A percentile compares a stretch with the other conserved stretches of the same genome.
phyloP scores from a whole-genome alignment of 1,140 invertebrate genomes.

The Charaxes varanes region DNA sequence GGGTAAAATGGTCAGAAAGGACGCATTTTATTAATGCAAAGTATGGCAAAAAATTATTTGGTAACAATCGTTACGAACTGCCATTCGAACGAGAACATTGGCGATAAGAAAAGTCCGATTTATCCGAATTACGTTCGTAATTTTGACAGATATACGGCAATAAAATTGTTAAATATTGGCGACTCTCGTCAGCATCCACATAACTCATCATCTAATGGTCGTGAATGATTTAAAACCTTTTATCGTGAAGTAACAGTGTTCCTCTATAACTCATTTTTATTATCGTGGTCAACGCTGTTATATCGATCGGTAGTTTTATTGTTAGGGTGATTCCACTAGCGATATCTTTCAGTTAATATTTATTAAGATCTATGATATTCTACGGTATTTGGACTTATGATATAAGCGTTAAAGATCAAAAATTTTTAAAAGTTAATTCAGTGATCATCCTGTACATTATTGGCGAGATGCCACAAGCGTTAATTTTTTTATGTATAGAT shows the following conservation, averaged over 20 bases:
- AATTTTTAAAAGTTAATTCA: no score
- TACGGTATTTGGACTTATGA: no score
- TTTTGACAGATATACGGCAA: constrained; percentile 60
- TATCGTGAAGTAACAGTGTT: constrained; percentile 69
- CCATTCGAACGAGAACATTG: constrained; percentile 26
- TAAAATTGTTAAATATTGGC: constrained; percentile 66
- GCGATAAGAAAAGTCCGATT: constrained; percentile 39
- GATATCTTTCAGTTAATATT: no score
- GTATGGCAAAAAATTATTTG: constrained; percentile 47
- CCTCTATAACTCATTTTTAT: constrained; percentile 69
- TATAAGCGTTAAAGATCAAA: no score
- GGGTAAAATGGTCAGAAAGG: constrained; percentile 63
- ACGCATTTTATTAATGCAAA: constrained; percentile 60
- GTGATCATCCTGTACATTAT: no score
- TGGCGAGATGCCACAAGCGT: constrained; percentile 45
- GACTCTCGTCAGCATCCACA: constrained; percentile 59
- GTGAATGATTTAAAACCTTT: constrained; percentile 71
- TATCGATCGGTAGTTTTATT: constrained; percentile 50
- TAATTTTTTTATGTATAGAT: constrained; percentile 33
- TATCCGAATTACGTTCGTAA: constrained; percentile 56
- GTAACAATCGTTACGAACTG: constrained; percentile 40
- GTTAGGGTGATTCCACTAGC: constrained; percentile 42
- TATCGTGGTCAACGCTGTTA: constrained; percentile 60
- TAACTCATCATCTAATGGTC: constrained; percentile 72
- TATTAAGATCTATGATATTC: no score